phyloP scores from a whole-genome alignment of 2,113 vertebrate species.

The Seriola quinqueradiata region DNA sequence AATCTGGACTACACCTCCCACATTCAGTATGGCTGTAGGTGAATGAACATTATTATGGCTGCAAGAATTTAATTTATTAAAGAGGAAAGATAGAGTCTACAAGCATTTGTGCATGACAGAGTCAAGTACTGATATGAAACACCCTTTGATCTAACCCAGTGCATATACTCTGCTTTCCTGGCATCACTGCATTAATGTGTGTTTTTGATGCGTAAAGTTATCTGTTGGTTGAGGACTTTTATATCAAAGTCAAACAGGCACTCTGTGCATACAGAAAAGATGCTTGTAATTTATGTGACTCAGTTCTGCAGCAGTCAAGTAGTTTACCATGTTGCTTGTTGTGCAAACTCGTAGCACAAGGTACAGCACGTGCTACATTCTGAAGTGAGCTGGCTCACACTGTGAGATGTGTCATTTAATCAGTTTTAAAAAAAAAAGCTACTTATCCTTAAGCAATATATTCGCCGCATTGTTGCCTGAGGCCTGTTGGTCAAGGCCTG shows the following conservation, averaged over 20 bases:
- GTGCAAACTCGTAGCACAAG: background rate
- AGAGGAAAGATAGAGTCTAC: background rate
- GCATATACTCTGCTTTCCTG: conserved; percentile 6
- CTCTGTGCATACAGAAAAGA: background rate
- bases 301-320: background rate
- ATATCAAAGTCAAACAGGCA: conserved; percentile 28
- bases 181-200: conserved; percentile 35
- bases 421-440: background rate
- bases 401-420: background rate
- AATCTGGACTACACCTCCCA: conserved; percentile 2
- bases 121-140: conserved; percentile 25
- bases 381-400: too few species aligned
- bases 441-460: background rate
- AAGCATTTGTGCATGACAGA: conserved; percentile 3
- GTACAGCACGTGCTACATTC: background rate
- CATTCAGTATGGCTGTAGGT: background rate
- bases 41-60: background rate
- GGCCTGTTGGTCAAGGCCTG: conserved; percentile 6
- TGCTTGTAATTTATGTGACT: conserved; percentile 2
- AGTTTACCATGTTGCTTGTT: background rate
- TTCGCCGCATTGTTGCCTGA: background rate
- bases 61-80: conserved; percentile 27
- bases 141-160: conserved; percentile 42
- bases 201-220: conserved; percentile 11
- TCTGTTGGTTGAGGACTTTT: background rate